phyloP scores from a whole-genome alignment of 2,113 vertebrate species.

The Xiphias gladius region DNA sequence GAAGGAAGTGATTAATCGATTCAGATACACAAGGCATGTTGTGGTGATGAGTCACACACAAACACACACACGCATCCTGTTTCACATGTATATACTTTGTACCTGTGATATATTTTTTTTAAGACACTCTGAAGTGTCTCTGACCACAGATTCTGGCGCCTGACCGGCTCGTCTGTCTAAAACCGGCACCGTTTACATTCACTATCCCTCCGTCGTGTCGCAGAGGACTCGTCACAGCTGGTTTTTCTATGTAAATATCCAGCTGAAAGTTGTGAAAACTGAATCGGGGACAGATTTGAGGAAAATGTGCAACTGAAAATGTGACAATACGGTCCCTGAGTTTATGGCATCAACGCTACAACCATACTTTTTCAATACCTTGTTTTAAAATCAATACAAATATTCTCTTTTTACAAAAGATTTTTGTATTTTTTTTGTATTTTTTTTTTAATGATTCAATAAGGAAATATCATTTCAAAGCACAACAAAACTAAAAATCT shows the following conservation, averaged over 20 bases:
- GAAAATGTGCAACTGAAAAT: no score
- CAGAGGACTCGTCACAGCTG: conserved; percentile 15
- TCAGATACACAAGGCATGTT: conserved; percentile 69
- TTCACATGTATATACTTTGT: conserved; percentile 35
- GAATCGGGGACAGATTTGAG: no score
- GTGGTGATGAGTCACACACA: conserved; percentile 67
- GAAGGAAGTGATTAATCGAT: conserved; percentile 73
- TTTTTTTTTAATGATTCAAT: no score
- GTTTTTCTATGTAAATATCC: conserved; percentile 17
- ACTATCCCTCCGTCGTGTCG: neutral
- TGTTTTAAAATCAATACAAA: no score
- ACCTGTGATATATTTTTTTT: conserved; percentile 58
- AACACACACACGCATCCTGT: conserved; percentile 49
- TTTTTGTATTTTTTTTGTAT: no score
- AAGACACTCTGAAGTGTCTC: conserved; percentile 33
- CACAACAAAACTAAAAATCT: no score
- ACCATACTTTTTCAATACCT: no score
- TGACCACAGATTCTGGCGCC: neutral
- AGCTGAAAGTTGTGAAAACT: neutral
- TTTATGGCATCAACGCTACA: no score
- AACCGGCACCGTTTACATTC: conserved; percentile 11
- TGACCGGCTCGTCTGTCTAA: neutral
- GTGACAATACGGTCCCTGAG: no score
- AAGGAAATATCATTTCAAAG: no score
- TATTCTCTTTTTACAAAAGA: no score